Evolutionary conservation across 2,797 vertebrate species (phyloP).

Genomic region (Hoplostethus atlanticus): DNA sequence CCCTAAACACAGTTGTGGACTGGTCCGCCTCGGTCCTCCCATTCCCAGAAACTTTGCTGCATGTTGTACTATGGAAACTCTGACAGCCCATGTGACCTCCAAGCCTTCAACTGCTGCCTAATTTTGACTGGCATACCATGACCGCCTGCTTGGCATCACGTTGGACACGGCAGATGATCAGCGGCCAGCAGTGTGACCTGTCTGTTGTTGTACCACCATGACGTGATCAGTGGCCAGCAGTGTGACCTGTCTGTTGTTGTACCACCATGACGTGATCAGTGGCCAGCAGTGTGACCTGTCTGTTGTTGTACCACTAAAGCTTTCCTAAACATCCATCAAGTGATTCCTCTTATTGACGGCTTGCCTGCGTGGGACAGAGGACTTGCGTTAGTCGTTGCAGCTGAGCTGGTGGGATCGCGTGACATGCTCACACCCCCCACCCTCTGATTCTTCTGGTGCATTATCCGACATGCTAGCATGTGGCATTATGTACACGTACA

Average conservation of each 20-base stretch:
- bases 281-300: neutral
- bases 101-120: slow-evolving; percentile 52
- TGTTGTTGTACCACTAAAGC: neutral
- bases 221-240: neutral
- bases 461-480: slow-evolving; percentile 51
- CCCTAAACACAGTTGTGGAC: slow-evolving; percentile 29
- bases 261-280: neutral
- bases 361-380: neutral
- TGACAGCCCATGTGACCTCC: slow-evolving; percentile 40
- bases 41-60: slow-evolving; percentile 40
- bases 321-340: slow-evolving; percentile 16
- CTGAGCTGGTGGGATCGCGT: too few relatives aligned
- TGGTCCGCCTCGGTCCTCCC: neutral
- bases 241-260: too few relatives aligned
- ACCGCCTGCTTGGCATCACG: slow-evolving; percentile 31
- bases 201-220: too few relatives aligned
- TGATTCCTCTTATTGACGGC: neutral
- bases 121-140: slow-evolving; percentile 29
- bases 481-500: slow-evolving; percentile 37
- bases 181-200: too few relatives aligned
- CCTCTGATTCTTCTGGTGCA: slow-evolving; percentile 1
- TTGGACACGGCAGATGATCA: slow-evolving; percentile 2
- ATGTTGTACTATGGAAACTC: slow-evolving; percentile 44
- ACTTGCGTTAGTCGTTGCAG: neutral
- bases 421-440: neutral